Evolutionary conservation across 2,888 invertebrate species (phyloP).

Genomic region (Micropterix aruncella): DNA sequence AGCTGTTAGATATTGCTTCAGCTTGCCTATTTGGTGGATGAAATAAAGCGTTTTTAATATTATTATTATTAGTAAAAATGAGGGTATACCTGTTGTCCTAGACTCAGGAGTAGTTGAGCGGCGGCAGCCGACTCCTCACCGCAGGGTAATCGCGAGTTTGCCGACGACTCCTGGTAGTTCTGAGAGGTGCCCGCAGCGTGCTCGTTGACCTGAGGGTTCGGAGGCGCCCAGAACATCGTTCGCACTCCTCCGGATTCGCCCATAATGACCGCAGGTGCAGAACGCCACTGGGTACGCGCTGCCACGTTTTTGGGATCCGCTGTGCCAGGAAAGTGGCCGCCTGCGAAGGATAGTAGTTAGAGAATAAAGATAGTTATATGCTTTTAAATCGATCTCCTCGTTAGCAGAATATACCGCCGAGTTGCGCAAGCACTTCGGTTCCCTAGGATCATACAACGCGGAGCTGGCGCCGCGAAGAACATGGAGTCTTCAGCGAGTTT

Average conservation of each 20-base stretch:
- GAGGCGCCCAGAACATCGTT: constrained; percentile 52
- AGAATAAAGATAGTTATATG: too few relatives aligned
- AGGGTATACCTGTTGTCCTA: constrained; percentile 58
- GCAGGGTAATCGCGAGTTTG: constrained; percentile 29
- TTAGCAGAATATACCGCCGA: too few relatives aligned
- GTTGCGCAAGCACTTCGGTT: too few relatives aligned
- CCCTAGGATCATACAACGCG: too few relatives aligned
- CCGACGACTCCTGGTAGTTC: constrained; percentile 37
- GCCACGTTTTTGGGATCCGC: constrained; percentile 28
- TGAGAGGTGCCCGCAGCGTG: constrained; percentile 31
- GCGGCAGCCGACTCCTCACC: constrained; percentile 51
- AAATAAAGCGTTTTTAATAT: constrained; percentile 8
- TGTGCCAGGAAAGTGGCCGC: constrained; percentile 36
- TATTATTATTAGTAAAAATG: constrained; percentile 24
- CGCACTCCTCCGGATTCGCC: constrained; percentile 83
- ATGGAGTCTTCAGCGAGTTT: too few relatives aligned
- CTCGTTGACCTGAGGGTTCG: constrained; percentile 39
- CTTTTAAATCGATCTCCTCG: too few relatives aligned
- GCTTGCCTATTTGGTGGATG: not conserved
- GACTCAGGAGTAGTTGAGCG: constrained; percentile 56
- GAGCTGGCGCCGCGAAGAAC: too few relatives aligned
- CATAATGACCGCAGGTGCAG: constrained; percentile 82
- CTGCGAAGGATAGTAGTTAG: too few relatives aligned
- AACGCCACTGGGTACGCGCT: constrained; percentile 36
- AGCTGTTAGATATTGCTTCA: too few relatives aligned